Evolutionary conservation across 2,113 vertebrate genomes (phyloP).

Genomic region (Irena cyanogastra): DNA sequence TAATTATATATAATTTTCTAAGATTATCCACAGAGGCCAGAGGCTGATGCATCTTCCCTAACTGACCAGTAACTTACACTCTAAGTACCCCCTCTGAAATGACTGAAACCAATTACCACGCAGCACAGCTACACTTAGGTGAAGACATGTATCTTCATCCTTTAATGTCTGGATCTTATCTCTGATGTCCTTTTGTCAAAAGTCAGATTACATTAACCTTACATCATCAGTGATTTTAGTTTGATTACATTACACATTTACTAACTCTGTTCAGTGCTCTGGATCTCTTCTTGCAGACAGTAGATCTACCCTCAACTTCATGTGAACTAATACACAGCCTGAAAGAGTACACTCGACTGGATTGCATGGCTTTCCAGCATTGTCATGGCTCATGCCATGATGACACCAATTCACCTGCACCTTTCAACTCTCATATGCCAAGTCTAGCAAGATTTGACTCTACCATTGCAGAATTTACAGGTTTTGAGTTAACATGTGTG

Average conservation of each 20-base stretch:
- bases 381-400: not conserved
- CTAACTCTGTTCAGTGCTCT: not conserved
- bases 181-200: not conserved
- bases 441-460: not conserved
- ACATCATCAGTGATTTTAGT: not conserved
- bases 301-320: not conserved
- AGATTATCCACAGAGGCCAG: not conserved
- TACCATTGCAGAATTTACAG: not conserved
- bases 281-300: not conserved
- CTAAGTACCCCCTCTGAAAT: not conserved
- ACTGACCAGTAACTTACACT: not conserved
- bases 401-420: not conserved
- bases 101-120: not conserved
- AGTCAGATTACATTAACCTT: not conserved
- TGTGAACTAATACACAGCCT: not conserved
- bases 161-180: not conserved
- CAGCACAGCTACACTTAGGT: not conserved
- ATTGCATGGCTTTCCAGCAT: not conserved
- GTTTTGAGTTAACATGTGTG: not conserved
- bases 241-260: not conserved
- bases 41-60: not conserved
- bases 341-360: not conserved
- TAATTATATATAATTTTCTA: conserved; percentile 41
- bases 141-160: not conserved
- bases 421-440: not conserved